Conservation (phyloP, 2,797 vertebrate genomes). For the Danionella dracula region DNA sequence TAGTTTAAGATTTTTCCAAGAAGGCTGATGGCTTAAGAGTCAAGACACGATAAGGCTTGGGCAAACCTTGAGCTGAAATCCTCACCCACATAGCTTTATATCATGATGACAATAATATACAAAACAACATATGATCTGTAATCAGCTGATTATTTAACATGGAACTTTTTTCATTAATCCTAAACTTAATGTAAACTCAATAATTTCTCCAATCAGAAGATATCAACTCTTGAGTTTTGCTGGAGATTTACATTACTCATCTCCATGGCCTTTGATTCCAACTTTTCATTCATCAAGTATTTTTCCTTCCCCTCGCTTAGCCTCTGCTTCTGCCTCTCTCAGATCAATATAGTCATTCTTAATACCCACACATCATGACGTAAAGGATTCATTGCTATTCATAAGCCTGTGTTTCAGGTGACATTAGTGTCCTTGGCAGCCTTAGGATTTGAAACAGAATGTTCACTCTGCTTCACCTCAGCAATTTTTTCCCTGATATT, state of each 20-base stretch:
- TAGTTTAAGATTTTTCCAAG: no score
- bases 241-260: neutral
- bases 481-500: constrained; percentile 5
- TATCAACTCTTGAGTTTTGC: neutral
- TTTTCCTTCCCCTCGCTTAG: neutral
- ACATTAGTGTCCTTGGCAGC: constrained; percentile 44
- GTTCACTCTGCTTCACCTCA: constrained; percentile 13
- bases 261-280: neutral
- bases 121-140: no score
- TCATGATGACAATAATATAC: no score
- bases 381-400: constrained; percentile 37
- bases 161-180: no score
- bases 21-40: no score
- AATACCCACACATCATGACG: constrained; percentile 26
- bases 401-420: constrained; percentile 31
- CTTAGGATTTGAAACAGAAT: constrained; percentile 12
- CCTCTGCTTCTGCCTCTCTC: constrained; percentile 6
- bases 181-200: no score
- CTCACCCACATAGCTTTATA: no score
- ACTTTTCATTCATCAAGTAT: neutral
- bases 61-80: no score
- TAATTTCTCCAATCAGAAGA: no score
- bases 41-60: no score
- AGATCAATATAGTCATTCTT: constrained; percentile 27
- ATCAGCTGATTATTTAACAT: no score